These are phyloP conservation scores for Platalea minor DNA, from an alignment of 2,797 vertebrate genomes.

Conservation along the genomic window DNA sequence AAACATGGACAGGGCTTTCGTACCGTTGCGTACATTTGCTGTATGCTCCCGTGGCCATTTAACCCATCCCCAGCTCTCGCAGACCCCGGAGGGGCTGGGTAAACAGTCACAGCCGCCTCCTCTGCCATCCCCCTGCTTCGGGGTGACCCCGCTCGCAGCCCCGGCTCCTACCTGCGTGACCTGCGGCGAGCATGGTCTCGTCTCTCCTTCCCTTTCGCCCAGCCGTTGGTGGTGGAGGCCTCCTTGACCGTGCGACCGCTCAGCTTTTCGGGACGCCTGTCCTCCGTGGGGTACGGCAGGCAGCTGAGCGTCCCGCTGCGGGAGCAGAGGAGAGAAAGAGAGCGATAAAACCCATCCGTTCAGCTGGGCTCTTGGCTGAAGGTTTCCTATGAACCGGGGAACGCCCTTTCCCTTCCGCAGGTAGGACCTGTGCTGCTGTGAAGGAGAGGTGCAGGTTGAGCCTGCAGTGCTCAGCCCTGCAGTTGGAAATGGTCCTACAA, in stretches of 20 bases:
- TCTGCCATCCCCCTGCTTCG: accelerated
- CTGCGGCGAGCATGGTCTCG: conserved; percentile 69
- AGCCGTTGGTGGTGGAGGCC: conserved; percentile 69
- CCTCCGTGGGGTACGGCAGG: conserved; percentile 47
- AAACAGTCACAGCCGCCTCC: accelerated
- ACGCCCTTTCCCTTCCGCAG: background rate
- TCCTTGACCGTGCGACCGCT: conserved; percentile 40
- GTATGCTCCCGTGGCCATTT: accelerated
- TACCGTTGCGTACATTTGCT: accelerated
- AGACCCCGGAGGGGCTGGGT: background rate
- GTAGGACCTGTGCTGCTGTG: background rate
- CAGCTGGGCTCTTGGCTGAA: background rate
- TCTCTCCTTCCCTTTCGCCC: conserved; percentile 75
- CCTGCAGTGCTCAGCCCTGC: background rate
- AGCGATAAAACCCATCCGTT: background rate
- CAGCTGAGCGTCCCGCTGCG: conserved; percentile 73
- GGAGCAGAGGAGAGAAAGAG: background rate
- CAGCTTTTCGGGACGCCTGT: conserved; percentile 64
- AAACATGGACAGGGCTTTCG: accelerated
- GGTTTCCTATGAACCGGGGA: accelerated
- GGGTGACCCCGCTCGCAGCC: accelerated
- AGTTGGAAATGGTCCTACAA: background rate
- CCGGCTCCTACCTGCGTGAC: conserved; percentile 78
- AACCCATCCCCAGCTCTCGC: background rate
- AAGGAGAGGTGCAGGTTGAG: background rate